Base-by-base conservation (phyloP, 1,140 invertebrate genomes). In the Riptortus pedestris region DNA sequence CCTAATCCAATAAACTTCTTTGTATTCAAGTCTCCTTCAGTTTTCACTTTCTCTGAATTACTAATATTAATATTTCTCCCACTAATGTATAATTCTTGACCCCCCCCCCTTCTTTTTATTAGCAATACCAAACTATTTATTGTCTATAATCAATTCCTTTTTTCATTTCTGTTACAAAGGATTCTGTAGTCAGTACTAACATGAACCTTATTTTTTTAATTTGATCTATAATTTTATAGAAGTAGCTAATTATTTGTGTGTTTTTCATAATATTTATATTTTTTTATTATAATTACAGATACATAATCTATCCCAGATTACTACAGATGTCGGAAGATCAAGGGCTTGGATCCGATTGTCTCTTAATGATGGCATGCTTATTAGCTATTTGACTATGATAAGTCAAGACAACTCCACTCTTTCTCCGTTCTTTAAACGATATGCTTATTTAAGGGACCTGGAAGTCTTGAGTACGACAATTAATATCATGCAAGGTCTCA, bases 271-370 rank as follows among this genome's bases (percentile, higher is more conserved):
- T 27, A 31, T 59, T 59, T 33, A n/a, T 16, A 59, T 33, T 59
- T 22, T 9, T 59, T 33, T 59, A 27, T 29, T 26, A 22, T 27
- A n/a, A 22, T n/a, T 1, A 57, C 14, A 71, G 68, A 68, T 72
- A 7, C 66, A 62, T 12, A 67, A 66, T 16, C 60, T 93, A 7
- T 81, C 80, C 3, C 87, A 92, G 74, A 86, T 96, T 22, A 87
- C 81, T 16, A 91, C 87, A 2, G 93, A 97, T 74, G 85, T 93
- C 66, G 94, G 93, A 0, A 83, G 90, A 65, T 93, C 91, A 70
- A 77, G 93, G 66, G 89, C 91, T 5, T 97, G 93, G 93, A 79
- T 96, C 9, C 78, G 93, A 2, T 73, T 91, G 60, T 87, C 90
- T 0, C 73, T 97, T 0, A 96, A 96, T 74, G 92, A 96, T 70